Evolutionary conservation across 2,888 invertebrate genomes (phyloP).

Genomic region (Drosophila paracracens): DNA sequence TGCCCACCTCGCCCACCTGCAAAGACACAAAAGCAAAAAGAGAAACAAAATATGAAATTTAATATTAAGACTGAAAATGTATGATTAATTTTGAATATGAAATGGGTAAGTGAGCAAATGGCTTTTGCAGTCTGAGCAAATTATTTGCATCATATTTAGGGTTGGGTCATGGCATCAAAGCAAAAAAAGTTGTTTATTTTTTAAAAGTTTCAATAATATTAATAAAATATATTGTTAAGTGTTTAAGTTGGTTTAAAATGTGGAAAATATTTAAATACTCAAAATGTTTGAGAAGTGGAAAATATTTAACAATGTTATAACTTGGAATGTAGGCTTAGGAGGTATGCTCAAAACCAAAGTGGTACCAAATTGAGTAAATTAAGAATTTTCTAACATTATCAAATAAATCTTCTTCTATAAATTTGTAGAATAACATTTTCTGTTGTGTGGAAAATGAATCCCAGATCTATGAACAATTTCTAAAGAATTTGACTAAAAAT

Average conservation of each 20-base stretch:
- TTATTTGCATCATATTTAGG: neutral
- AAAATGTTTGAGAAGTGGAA: neutral
- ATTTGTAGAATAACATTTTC: neutral
- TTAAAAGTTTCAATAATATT: neutral
- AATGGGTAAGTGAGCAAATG: neutral
- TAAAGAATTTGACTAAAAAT: neutral
- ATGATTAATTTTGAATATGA: slow-evolving; percentile 8
- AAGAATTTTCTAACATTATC: neutral
- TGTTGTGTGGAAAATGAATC: neutral
- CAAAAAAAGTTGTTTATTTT: neutral
- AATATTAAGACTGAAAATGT: neutral
- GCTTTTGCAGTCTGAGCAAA: slow-evolving; percentile 6
- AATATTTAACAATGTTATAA: neutral
- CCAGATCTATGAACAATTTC: neutral
- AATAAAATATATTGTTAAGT: neutral
- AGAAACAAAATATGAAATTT: neutral
- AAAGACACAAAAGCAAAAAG: slow-evolving; percentile 29
- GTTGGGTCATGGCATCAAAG: neutral
- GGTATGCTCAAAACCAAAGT: neutral
- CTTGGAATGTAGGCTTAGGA: neutral
- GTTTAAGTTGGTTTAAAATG: neutral
- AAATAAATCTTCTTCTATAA: neutral
- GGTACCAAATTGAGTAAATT: neutral
- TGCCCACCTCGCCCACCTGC: slow-evolving; percentile 84
- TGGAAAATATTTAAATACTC: neutral